These are phyloP conservation scores for Montipora capricornis DNA, from an alignment of 64 coral and sea anemone genomes.

Conservation along the genomic window DNA sequence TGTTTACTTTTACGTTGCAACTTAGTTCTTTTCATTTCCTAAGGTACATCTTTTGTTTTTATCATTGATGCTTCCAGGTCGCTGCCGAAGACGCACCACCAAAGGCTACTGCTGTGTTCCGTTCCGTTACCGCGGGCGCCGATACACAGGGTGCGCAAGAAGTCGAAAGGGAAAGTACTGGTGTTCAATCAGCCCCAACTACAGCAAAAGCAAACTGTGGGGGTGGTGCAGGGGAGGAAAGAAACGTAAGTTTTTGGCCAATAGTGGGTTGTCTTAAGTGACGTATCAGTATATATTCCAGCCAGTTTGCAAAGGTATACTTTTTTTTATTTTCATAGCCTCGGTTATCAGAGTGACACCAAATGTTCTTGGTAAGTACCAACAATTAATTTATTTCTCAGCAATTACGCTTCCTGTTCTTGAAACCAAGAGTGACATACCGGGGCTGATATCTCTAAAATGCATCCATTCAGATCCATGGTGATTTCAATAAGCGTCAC, in stretches of 20 bases:
- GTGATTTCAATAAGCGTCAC: too few relatives aligned
- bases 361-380: background rate
- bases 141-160: slow-evolving; percentile 47
- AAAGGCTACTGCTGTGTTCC: slow-evolving; percentile 66
- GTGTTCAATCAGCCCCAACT: slow-evolving; percentile 58
- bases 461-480: too few relatives aligned
- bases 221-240: slow-evolving; percentile 52
- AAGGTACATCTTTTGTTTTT: background rate
- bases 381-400: background rate
- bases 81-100: slow-evolving; percentile 13
- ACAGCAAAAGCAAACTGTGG: slow-evolving; percentile 17
- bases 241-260: background rate
- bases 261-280: background rate
- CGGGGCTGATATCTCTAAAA: too few relatives aligned
- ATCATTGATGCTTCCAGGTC: background rate
- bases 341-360: slow-evolving; percentile 16
- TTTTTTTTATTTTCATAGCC: slow-evolving; percentile 12
- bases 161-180: slow-evolving; percentile 7
- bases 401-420: too few relatives aligned
- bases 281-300: background rate
- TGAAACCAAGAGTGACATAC: too few relatives aligned
- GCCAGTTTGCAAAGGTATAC: background rate
- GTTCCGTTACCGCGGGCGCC: slow-evolving; percentile 33
- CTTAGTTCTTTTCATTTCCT: too few relatives aligned
- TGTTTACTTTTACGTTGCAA: too few relatives aligned